Conservation (phyloP, 2,113 vertebrate species). For the Clinocottus analis region DNA sequence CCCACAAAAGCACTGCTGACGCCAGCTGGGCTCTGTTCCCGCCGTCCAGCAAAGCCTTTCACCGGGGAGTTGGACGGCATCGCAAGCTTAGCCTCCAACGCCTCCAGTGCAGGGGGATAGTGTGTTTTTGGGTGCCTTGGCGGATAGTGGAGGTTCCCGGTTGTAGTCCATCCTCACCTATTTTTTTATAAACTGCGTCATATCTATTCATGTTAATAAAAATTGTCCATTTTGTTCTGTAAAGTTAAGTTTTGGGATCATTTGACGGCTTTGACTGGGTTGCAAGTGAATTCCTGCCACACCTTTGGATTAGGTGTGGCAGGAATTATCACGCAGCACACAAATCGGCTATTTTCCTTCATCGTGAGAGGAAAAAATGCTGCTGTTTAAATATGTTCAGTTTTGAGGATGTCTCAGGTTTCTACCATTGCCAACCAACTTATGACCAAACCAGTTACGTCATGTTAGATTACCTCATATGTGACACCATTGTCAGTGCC, state of each 20-base stretch:
- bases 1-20: too few relatives aligned
- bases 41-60: too few relatives aligned
- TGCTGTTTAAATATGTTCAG: too few relatives aligned
- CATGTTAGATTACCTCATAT: conserved; percentile 87
- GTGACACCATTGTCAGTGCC: conserved; percentile 93
- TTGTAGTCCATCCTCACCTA: too few relatives aligned
- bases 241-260: neutral
- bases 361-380: neutral
- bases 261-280: neutral
- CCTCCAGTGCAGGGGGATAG: too few relatives aligned
- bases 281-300: neutral
- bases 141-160: too few relatives aligned
- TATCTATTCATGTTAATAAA: too few relatives aligned
- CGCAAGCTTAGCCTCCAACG: too few relatives aligned
- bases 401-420: neutral
- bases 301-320: neutral
- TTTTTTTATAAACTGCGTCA: neutral
- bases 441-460: neutral
- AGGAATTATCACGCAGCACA: neutral
- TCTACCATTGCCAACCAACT: neutral
- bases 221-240: too few relatives aligned
- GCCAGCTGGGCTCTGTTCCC: too few relatives aligned
- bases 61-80: too few relatives aligned
- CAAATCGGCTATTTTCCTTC: neutral
- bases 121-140: too few relatives aligned